Evolutionary conservation across 64 coral and sea anemone species (phyloP), one percentile per base, ranked within the genome.

Genomic region (Stichodactyla helianthus): DNA sequence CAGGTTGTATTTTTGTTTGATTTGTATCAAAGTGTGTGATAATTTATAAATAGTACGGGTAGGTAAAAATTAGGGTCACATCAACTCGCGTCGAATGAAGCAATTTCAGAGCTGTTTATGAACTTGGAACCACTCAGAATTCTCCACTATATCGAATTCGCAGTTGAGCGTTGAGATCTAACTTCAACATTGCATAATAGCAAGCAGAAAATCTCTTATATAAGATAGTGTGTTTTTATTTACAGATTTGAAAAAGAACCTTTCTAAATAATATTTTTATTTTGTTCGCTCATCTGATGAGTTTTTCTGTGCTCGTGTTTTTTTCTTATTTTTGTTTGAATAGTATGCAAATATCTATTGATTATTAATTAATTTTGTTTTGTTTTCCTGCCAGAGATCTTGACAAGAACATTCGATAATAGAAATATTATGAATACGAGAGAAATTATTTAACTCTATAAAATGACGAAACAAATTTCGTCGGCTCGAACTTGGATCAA

Each of bases 381-480:
- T 44, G 77, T 81, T 81, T 81, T 81, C 17, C 50, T 52, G 78
- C 78, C 78, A 81, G 78, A 19, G 50, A 81, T 81, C 19, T 52
- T 52, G 78, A 74, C 52, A 81, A 20, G 50, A 81, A 54, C 78
- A 81, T 54, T 52, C 16, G 51, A 52, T 81, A 81, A 81, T 81
- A 12, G 78, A 81, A 81, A 81, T 79, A 79, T 25, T 79, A 52
- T 79, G 77, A 50, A 50, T 79, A 18, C 26, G 11, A 18, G 77
- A 22, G 53, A 81, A 53, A 20, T 27, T 74, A 23, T 10, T n/a
- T 74, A 10, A 27, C 10, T 31, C 25, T 23, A 31, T 26, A n/a
- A 74, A 31, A 74, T n/a, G 10, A 74, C 25, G 27, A 19, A 31
- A 0, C 9, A 6, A 6, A 11, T 74, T 74, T 74, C 17, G 0